These are phyloP conservation scores for Xiphorhynchus erythropygius DNA, from an alignment of 2,797 vertebrate species.

Conservation along the genomic window DNA sequence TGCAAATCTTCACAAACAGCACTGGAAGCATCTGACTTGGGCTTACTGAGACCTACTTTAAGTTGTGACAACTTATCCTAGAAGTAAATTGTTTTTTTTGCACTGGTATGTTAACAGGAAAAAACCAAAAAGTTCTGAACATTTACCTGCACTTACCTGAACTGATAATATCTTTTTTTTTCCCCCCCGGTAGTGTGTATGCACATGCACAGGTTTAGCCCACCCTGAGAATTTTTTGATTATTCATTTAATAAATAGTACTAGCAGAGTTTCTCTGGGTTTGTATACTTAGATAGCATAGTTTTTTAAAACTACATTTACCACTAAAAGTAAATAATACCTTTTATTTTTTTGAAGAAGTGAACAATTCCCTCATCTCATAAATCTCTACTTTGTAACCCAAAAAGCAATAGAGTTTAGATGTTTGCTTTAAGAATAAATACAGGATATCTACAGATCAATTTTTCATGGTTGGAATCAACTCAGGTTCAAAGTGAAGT, in stretches of 20 bases:
- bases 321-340: background rate
- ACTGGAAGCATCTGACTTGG: background rate
- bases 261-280: background rate
- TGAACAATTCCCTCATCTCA: background rate
- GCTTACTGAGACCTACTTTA: background rate
- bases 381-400: background rate
- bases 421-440: background rate
- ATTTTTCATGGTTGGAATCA: background rate
- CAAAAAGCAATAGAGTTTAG: background rate
- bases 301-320: background rate
- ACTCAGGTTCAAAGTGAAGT: background rate
- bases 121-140: background rate
- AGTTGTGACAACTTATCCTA: background rate
- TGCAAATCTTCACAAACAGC: background rate
- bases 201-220: background rate
- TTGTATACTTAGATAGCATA: background rate
- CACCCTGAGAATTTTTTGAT: background rate
- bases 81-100: background rate
- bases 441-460: background rate
- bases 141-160: background rate
- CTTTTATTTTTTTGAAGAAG: background rate
- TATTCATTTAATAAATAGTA: background rate
- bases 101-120: background rate
- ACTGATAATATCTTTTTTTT: background rate
- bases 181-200: background rate